Evolutionary conservation across 2,113 vertebrate genomes (phyloP), one percentile per base, ranked within the genome.

Genomic region (Tachysurus vachellii): DNA sequence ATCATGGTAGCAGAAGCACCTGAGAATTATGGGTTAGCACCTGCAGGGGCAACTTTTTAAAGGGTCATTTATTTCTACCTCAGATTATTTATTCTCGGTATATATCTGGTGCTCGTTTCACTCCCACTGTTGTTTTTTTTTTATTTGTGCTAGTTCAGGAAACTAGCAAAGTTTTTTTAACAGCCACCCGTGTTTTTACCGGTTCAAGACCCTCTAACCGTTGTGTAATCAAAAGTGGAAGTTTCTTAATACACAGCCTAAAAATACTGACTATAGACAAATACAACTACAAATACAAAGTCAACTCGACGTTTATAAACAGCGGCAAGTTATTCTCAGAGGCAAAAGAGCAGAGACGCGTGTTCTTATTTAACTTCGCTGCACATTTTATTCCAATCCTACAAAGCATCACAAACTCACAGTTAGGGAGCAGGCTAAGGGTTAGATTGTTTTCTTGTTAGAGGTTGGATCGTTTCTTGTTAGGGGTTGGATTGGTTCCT

Each of bases 181-280:
- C 57, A 83, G 50, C 44, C 19, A 44, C 64, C 62, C 26, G 9
- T 5, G 42, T 68, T 83, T 68, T 64, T n/a, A 83, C 64, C 8
- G 42, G 61, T 50, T 66, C 42, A 62, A 10, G 64, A 83, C 47
- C 44, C 44, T 50, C 44, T 50, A 83, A 68, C 14, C 50, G 10
- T 83, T 83, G n/a, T 31, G n/a, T 83, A 83, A 83, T 68, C 47
- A 83, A 21, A 31, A 7, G 19, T 80, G 77, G 77, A 80, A 57
- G 76, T 59, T 80, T 80, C 28, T 28, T 59, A 59, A 80, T 80
- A 36, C 54, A 80, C 36, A 21, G 54, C 28, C 36, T 61, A 44
- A 59, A 44, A 81, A 81, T 80, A 80, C 36, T 44, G 14, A 81
- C 56, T 81, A 81, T 14, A 44, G 56, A 81, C 79, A 61, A 59